A percentile compares a stretch with the other conserved stretches of the same genome.
Conservation (phyloP, 2,113 vertebrate species). For the Gorilla gorilla region DNA sequence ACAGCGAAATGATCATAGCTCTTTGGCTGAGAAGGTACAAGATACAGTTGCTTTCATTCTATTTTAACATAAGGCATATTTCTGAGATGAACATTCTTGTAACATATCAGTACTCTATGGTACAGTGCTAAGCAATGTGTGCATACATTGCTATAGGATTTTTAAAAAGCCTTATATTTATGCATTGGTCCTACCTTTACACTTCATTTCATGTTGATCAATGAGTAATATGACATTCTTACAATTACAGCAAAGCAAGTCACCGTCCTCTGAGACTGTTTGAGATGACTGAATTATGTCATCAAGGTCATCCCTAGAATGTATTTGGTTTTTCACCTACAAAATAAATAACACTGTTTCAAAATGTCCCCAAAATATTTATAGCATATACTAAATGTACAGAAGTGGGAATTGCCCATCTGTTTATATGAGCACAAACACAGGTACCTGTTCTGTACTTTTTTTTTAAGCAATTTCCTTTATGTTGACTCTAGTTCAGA, state of each 20-base stretch:
- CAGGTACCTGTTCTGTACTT: not conserved
- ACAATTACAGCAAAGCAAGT: slow-evolving; percentile 83
- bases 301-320: not conserved
- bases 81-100: not conserved
- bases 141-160: not conserved
- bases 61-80: not conserved
- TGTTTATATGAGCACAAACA: not conserved
- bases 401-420: not conserved
- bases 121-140: not conserved
- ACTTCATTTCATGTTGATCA: slow-evolving; percentile 86
- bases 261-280: slow-evolving; percentile 86
- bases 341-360: not conserved
- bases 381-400: not conserved
- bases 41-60: not conserved
- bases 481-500: too few relatives aligned
- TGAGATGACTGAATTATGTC: not conserved
- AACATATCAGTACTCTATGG: not conserved
- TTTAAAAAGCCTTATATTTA: not conserved
- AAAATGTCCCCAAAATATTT: not conserved
- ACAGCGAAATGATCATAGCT: not conserved
- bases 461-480: too few relatives aligned
- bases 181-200: slow-evolving; percentile 82
- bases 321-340: not conserved
- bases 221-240: slow-evolving; percentile 86
- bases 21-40: not conserved